Evolutionary conservation across 2,797 vertebrate genomes (phyloP), one percentile per base, ranked within the genome.

Genomic region (Eurystomus glaucurus): DNA sequence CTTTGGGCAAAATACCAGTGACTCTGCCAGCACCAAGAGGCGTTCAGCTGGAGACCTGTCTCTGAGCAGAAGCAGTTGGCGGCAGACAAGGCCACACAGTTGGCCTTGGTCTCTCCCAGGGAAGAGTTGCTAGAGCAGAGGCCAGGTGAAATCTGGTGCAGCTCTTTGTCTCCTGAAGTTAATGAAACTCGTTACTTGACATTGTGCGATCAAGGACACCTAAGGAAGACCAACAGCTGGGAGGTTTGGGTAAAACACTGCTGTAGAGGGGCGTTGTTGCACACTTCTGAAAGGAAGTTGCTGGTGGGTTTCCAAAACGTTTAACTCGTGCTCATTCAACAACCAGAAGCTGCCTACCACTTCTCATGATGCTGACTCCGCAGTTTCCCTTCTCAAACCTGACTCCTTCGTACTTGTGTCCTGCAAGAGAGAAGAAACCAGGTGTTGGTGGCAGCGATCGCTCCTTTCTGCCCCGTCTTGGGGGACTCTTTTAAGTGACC

Each of bases 361-460:
- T 99, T 96, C 99, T 98, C 99, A 99, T 99, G 87, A 99, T 99
- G 98, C 99, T 99, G 61, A 85, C 99, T 78, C 99, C 99, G 95
- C 99, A 99, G 97, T 99, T 99, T 90, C 99, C 99, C 97, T 99
- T 99, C 97, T 99, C 99, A 97, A 99, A 99, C 97, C 99, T 99
- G 35, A 35, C 35, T 95, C 99, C 99, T 94, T 99, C 99, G 35
- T 99, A 99, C 89, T 99, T 99, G 98, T 99, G 99, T 82, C 99
- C 99, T 99, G 97, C 55, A 75, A 64, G 48, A 84, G 65, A 55
- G 80, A 94, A 89, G 97, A 93, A 89, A 84, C 6, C 80, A 54
- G 84, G 39, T 9, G 1, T 96, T 54, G 97, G 69, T 9, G 41
- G 22, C 81, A 70, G 35, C 10, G 46, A 65, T 31, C 22, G 84